These are phyloP conservation scores for Heliconius erato DNA, from an alignment of 2,888 invertebrate genomes.

Conservation along the genomic window DNA sequence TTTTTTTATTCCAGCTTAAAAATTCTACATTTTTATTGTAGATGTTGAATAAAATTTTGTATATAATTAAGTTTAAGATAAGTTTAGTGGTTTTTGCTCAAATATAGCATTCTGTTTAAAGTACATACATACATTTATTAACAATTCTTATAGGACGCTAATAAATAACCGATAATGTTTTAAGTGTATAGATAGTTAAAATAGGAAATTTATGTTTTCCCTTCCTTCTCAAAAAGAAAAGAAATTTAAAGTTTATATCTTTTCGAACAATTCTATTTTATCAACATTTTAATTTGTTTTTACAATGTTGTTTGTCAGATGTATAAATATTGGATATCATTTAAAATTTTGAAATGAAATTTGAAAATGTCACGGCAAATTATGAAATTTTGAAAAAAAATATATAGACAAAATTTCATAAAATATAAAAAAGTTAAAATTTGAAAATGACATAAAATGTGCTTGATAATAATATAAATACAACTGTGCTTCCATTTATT, in stretches of 20 bases:
- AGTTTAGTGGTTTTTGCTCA: conserved; percentile 21
- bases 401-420: too few relatives aligned
- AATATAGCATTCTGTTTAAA: neutral
- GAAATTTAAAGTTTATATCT: too few relatives aligned
- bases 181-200: neutral
- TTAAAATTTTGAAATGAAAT: neutral
- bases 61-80: conserved; percentile 29
- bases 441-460: neutral
- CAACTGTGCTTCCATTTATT: conserved; percentile 15
- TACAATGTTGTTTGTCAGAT: too few relatives aligned
- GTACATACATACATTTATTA: neutral
- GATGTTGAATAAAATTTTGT: conserved; percentile 33
- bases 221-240: too few relatives aligned
- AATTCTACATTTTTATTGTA: conserved; percentile 39
- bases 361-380: neutral
- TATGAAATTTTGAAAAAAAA: neutral
- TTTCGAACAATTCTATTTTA: too few relatives aligned
- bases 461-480: neutral
- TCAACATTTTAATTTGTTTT: too few relatives aligned
- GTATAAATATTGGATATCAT: too few relatives aligned
- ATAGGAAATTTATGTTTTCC: too few relatives aligned
- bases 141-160: neutral
- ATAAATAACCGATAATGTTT: neutral
- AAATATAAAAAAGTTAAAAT: neutral
- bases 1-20: conserved; percentile 37